Percentiles rank a stretch among this genome's conserved stretches.
Conservation (phyloP, 1,140 invertebrate genomes). For the Drosophila bipectinata region DNA sequence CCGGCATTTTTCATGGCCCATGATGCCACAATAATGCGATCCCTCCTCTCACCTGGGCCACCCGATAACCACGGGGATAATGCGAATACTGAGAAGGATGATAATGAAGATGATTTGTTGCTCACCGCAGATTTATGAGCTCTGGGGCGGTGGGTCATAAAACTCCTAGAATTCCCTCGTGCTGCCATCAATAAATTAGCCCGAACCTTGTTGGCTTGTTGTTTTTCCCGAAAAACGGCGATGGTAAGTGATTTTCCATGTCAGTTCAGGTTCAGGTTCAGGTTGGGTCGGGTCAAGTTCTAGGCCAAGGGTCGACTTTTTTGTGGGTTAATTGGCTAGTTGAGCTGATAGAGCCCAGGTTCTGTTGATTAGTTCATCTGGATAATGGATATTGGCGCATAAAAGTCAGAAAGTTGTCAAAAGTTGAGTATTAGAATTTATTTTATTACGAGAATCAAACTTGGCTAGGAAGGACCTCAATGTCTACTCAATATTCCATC, state of each 20-base stretch:
- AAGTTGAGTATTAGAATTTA: not conserved
- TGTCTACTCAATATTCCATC: constrained; percentile 13
- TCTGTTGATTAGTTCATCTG: not conserved
- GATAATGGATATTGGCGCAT: not conserved
- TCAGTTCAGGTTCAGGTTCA: constrained; percentile 19
- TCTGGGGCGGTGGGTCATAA: constrained; percentile 50
- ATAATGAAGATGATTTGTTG: constrained; percentile 70
- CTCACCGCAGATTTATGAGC: constrained; percentile 63
- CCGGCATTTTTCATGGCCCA: constrained; percentile 69
- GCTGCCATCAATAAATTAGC: constrained; percentile 65
- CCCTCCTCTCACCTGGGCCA: constrained; percentile 11
- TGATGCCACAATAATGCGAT: constrained; percentile 64
- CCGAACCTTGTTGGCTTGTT: constrained; percentile 20
- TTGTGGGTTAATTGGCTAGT: constrained; percentile 14
- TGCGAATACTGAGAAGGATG: constrained; percentile 1
- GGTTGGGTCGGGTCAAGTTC: constrained; percentile 3
- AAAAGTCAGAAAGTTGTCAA: not conserved
- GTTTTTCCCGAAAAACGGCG: constrained; percentile 15
- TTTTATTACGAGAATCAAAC: not conserved
- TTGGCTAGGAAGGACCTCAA: not conserved
- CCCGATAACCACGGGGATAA: constrained; percentile 18
- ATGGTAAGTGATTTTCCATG: constrained; percentile 71
- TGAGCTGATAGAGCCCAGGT: not conserved
- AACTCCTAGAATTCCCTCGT: constrained; percentile 35
- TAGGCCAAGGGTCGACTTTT: constrained; percentile 13